Evolutionary conservation across 35 echinoderm and acorn worm genomes (phyloP).

Genomic region (Amphiura filiformis): DNA sequence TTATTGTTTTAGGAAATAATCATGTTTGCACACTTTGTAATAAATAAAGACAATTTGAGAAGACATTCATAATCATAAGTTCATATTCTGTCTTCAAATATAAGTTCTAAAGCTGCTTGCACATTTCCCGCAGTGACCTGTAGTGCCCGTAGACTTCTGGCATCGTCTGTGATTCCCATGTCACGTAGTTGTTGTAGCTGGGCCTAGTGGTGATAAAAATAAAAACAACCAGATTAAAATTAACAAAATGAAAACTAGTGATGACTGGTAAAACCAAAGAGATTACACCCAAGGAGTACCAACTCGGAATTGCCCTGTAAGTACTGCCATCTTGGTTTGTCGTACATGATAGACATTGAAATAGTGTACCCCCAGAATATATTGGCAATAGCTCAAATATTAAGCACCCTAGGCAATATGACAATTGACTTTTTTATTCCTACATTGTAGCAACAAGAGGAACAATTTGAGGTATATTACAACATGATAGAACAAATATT

Average conservation of each 20-base stretch:
- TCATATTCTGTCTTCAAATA: slow-evolving; percentile 34
- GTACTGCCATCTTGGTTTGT: not conserved
- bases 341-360: not conserved
- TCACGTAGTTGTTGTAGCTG: slow-evolving; percentile 82
- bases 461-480: too few species aligned
- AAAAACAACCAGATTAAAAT: not conserved
- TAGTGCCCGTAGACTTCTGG: slow-evolving; percentile 62
- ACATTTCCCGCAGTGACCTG: slow-evolving; percentile 74
- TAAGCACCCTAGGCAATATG: too few species aligned
- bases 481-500: too few species aligned
- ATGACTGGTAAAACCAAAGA: not conserved
- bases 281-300: too few species aligned
- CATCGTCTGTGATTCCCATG: slow-evolving; percentile 92
- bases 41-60: too few species aligned
- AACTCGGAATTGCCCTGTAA: not conserved
- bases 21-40: too few species aligned
- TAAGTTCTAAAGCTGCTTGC: slow-evolving; percentile 33
- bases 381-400: not conserved
- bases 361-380: not conserved
- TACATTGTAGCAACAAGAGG: too few species aligned
- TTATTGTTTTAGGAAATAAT: too few species aligned
- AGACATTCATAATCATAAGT: too few species aligned
- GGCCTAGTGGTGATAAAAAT: slow-evolving; percentile 35
- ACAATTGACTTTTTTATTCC: too few species aligned
- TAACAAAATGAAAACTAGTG: not conserved